phyloP scores from a whole-genome alignment of 1,140 invertebrate species.

The Drosophila gunungcola region DNA sequence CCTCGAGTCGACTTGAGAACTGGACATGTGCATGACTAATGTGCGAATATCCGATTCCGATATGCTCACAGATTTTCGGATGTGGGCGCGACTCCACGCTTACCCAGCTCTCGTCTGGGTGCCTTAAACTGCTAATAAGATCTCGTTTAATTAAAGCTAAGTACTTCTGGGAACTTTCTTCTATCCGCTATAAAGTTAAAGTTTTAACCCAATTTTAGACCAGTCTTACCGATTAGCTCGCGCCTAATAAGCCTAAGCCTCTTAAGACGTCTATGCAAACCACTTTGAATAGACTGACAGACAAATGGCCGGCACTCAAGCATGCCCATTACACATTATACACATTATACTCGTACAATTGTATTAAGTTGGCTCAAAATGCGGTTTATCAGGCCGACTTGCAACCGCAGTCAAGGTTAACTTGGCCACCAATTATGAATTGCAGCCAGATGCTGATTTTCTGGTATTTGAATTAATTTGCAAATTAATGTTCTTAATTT shows the following conservation, averaged over 20 bases:
- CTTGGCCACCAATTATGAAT: conserved; percentile 31
- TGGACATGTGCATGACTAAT: conserved; percentile 1
- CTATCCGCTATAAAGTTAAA: not conserved
- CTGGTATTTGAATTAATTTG: conserved; percentile 36
- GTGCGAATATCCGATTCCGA: conserved; percentile 10
- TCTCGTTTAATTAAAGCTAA: not conserved
- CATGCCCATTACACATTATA: conserved; percentile 31
- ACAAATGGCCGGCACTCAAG: conserved; percentile 50
- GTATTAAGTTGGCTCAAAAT: conserved; percentile 57
- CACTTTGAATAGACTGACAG: conserved; percentile 17
- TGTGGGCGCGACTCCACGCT: not conserved
- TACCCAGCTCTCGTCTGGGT: not conserved
- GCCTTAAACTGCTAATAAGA: not conserved
- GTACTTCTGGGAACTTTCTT: conserved; percentile 15
- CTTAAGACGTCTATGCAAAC: conserved; percentile 18
- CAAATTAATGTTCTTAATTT: conserved; percentile 39
- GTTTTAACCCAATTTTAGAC: no score
- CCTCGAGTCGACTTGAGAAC: not conserved
- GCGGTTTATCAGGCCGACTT: conserved; percentile 48
- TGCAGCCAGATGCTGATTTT: conserved; percentile 8
- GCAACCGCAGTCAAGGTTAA: conserved; percentile 68
- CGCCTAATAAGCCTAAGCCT: conserved; percentile 30
- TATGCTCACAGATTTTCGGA: conserved; percentile 1
- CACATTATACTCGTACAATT: conserved; percentile 21
- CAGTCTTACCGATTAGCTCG: conserved; percentile 4